These are phyloP conservation scores for Scolanthus callimorphus DNA, from an alignment of 92 coral and sea anemone genomes.

Conservation along the genomic window DNA sequence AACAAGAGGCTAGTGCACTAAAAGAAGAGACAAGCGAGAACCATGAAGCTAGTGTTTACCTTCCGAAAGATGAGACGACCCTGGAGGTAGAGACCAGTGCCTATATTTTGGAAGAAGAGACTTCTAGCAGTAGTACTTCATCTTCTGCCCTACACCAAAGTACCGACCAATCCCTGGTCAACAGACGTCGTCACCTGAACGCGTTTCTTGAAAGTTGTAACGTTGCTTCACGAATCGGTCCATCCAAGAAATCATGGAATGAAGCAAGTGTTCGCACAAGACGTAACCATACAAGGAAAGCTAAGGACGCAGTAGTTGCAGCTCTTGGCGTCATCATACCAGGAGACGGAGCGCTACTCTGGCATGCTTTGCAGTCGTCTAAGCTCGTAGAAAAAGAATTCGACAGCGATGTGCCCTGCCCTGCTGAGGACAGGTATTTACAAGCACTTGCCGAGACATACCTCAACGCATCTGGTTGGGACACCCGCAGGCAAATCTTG, in stretches of 20 bases:
- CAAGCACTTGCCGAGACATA: conserved; percentile 32
- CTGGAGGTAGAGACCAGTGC: no score
- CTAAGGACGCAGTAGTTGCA: conserved; percentile 14
- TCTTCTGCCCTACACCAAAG: neutral
- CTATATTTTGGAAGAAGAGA: no score
- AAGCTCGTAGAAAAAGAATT: conserved; percentile 12
- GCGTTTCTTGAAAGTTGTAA: conserved; percentile 11
- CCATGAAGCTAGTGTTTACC: neutral
- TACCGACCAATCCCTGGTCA: conserved; percentile 5
- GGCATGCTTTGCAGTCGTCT: conserved; percentile 28
- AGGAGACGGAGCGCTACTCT: conserved; percentile 19
- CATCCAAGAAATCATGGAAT: conserved; percentile 11
- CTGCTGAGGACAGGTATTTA: conserved; percentile 19
- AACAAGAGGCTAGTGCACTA: neutral
- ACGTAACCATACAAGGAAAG: conserved; percentile 22
- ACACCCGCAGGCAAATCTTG: conserved; percentile 25
- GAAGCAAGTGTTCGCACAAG: conserved; percentile 19
- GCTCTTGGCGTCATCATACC: conserved; percentile 13
- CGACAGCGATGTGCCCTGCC: neutral
- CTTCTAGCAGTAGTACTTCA: conserved; percentile 1
- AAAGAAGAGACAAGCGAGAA: no score
- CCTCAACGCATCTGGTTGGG: conserved; percentile 39
- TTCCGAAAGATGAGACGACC: no score
- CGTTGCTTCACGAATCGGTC: conserved; percentile 8
- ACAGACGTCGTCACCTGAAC: conserved; percentile 13